Conservation (phyloP, 2,797 vertebrate species). For the Triplophysa yarkandensis region DNA sequence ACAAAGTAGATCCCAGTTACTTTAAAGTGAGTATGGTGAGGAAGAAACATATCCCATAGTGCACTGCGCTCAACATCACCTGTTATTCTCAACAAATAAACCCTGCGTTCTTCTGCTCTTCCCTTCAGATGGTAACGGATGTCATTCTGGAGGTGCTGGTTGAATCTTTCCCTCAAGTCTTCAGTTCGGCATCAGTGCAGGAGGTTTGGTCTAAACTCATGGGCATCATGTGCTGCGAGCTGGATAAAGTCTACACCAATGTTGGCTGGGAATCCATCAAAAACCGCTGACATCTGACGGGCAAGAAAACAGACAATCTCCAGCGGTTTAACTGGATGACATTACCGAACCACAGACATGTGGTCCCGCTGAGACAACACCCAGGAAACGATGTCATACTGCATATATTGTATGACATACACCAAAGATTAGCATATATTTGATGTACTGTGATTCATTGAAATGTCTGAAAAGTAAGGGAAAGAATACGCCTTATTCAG, state of each 20-base stretch:
- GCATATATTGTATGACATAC: not conserved
- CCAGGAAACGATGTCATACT: not conserved
- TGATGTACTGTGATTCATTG: not conserved
- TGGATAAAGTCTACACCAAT: constrained; percentile 85
- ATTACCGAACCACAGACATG: not conserved
- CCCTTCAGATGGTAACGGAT: constrained; percentile 83
- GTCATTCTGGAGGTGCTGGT: constrained; percentile 90
- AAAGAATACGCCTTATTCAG: too few relatives aligned
- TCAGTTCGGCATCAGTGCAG: constrained; percentile 80
- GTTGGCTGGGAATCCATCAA: constrained; percentile 67
- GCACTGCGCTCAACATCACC: not conserved
- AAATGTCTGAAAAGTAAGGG: not conserved
- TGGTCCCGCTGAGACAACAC: not conserved
- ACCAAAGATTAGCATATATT: constrained; percentile 20
- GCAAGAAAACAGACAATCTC: not conserved
- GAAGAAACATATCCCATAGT: not conserved
- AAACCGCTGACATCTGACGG: constrained; percentile 57
- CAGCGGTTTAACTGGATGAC: not conserved
- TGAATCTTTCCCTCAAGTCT: constrained; percentile 81
- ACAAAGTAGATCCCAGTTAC: constrained; percentile 93
- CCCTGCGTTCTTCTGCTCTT: constrained; percentile 20
- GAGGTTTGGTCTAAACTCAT: constrained; percentile 90
- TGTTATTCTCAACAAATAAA: not conserved
- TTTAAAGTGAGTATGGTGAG: constrained; percentile 82
- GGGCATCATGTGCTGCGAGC: constrained; percentile 76